phyloP scores from a whole-genome alignment of 2,113 vertebrate species.

The Cacatua alba region DNA sequence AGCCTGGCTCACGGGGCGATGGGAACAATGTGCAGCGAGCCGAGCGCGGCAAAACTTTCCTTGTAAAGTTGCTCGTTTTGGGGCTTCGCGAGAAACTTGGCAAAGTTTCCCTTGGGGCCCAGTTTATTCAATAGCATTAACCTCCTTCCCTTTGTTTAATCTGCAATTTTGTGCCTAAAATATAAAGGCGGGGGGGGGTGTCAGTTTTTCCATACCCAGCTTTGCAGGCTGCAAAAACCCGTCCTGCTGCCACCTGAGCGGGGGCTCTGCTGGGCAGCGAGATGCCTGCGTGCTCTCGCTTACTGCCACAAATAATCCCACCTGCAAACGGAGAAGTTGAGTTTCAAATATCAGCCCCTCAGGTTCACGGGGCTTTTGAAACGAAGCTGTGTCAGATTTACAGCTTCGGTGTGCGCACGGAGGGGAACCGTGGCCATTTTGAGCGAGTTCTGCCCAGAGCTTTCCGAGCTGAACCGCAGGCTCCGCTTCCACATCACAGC shows the following conservation, averaged over 20 bases:
- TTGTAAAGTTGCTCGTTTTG: conserved; percentile 14
- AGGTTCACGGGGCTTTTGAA: conserved; percentile 22
- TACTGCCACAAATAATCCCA: conserved; percentile 64
- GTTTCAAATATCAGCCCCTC: conserved; percentile 57
- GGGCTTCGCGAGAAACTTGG: conserved; percentile 24
- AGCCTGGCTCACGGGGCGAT: not conserved
- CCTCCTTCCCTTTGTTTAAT: conserved; percentile 44
- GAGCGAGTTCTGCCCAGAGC: not conserved
- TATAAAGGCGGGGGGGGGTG: not conserved
- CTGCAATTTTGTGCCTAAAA: conserved; percentile 16
- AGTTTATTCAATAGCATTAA: conserved; percentile 10
- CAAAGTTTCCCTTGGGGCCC: conserved; percentile 29
- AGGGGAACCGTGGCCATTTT: conserved; percentile 48
- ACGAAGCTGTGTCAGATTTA: conserved; percentile 53
- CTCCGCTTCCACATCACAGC: not conserved
- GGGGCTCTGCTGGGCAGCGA: not conserved
- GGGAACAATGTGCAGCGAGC: conserved; percentile 30
- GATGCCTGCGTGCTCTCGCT: conserved; percentile 43
- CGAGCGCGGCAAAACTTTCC: conserved; percentile 7
- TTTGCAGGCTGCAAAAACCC: conserved; percentile 17
- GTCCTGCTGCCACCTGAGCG: conserved; percentile 50
- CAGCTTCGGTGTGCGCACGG: not conserved
- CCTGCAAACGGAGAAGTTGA: conserved; percentile 49
- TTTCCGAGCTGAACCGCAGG: not conserved
- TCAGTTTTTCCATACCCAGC: not conserved